A percentile compares a stretch with the other conserved stretches of the same genome.
phyloP scores from a whole-genome alignment of 2,113 vertebrate genomes.

The Ia io region DNA sequence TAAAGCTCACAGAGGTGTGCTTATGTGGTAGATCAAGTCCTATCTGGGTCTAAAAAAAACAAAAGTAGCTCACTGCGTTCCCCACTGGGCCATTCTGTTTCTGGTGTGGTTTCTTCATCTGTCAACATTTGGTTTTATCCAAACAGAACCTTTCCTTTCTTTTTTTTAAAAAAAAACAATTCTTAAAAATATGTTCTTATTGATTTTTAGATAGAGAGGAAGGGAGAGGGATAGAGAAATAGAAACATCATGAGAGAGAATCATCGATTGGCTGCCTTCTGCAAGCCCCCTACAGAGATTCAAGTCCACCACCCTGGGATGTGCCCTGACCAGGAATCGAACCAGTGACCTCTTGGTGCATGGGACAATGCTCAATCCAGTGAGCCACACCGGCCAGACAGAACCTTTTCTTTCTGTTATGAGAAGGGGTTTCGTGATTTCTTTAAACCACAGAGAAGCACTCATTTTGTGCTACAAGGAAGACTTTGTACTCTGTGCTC shows the following conservation, averaged over 20 bases:
- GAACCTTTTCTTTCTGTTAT: conserved; percentile 12
- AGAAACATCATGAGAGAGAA: no score
- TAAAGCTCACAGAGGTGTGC: conserved; percentile 59
- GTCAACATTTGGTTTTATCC: conserved; percentile 50
- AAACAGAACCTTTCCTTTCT: conserved; percentile 57
- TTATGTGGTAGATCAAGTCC: conserved; percentile 4
- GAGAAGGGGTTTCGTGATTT: neutral
- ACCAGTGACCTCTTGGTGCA: no score
- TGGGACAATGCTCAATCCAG: no score
- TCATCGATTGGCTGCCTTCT: no score
- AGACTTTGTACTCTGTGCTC: neutral
- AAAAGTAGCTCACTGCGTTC: conserved; percentile 36
- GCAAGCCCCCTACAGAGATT: no score
- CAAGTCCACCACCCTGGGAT: no score
- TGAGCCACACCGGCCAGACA: conserved; percentile 33
- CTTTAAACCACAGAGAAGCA: neutral
- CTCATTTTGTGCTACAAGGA: neutral
- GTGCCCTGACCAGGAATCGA: no score
- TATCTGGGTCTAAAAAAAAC: neutral
- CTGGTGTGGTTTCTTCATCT: conserved; percentile 56
- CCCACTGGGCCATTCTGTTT: neutral
- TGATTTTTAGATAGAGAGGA: no score
- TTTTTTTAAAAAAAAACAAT: no score
- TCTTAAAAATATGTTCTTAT: no score
- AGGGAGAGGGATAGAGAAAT: no score